Percentiles rank a stretch among this genome's conserved stretches.
phyloP scores from a whole-genome alignment of 1,140 invertebrate genomes.

The Apis florea region DNA sequence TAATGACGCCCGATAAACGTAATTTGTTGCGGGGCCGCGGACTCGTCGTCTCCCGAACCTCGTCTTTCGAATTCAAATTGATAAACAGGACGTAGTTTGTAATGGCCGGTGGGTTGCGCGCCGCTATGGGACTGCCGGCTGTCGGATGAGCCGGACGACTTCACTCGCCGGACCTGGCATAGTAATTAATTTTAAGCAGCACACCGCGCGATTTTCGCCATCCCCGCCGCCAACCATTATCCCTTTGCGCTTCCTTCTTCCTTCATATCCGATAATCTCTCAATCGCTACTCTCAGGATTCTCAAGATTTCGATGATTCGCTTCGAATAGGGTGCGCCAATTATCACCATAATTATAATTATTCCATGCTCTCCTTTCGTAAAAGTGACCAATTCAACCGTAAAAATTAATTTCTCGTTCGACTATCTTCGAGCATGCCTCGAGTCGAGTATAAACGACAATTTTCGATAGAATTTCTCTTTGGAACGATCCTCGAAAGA shows the following conservation, averaged over 20 bases:
- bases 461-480: no score
- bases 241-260: neutral
- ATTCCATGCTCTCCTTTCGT: no score
- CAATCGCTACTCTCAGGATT: neutral
- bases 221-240: slow-evolving; percentile 17
- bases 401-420: no score
- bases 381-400: no score
- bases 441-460: no score
- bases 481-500: no score
- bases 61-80: slow-evolving; percentile 69
- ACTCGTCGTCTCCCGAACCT: slow-evolving; percentile 58
- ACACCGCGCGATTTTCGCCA: slow-evolving; percentile 64
- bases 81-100: slow-evolving; percentile 68
- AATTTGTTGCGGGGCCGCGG: slow-evolving; percentile 64
- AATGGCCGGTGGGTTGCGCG: slow-evolving; percentile 47
- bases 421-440: no score
- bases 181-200: slow-evolving; percentile 78
- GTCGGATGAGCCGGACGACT: slow-evolving; percentile 66
- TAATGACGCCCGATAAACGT: slow-evolving; percentile 66
- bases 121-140: slow-evolving; percentile 33
- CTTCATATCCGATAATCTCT: neutral
- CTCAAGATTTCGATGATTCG: neutral
- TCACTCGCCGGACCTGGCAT: slow-evolving; percentile 71
- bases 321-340: no score
- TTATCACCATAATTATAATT: no score